Evolutionary conservation across 2,888 invertebrate genomes (phyloP).

Genomic region (Onchidella celtica): DNA sequence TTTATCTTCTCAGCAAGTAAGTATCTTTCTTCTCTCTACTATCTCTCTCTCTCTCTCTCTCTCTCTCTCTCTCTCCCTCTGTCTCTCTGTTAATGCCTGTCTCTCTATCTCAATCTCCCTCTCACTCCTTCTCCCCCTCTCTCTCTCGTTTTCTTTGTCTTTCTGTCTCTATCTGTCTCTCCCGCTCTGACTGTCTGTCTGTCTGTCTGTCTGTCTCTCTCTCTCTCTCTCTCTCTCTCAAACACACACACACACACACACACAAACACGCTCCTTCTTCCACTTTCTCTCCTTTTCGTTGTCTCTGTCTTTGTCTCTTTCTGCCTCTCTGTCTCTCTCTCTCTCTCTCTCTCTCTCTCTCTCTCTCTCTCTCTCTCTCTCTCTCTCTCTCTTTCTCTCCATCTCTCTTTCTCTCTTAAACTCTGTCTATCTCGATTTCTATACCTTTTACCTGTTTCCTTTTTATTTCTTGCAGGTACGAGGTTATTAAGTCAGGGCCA

Average conservation of each 20-base stretch:
- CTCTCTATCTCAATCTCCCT: too few species aligned
- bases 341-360: not conserved
- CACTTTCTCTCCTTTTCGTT: too few species aligned
- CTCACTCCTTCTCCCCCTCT: constrained; percentile 1
- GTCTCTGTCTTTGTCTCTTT: constrained; percentile 29
- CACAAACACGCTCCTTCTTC: too few species aligned
- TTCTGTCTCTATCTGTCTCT: constrained; percentile 12
- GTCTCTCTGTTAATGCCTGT: too few species aligned
- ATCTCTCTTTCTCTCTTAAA: constrained; percentile 4
- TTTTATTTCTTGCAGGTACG: too few species aligned
- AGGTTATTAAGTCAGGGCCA: too few species aligned
- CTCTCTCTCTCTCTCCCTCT: too few species aligned
- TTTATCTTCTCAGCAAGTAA: too few species aligned
- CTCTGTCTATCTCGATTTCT: constrained; percentile 1
- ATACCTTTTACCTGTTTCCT: too few species aligned
- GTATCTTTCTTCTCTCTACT: too few species aligned
- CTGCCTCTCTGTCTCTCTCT: constrained; percentile 15
- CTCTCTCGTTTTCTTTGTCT: constrained; percentile 26
- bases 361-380: constrained; percentile 31
- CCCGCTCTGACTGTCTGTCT: not conserved
- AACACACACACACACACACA: too few species aligned
- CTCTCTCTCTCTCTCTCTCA: constrained; percentile 33
- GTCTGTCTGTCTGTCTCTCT: constrained; percentile 30
- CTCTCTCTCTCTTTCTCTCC: constrained; percentile 32
- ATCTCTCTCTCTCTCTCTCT: too few species aligned